Base-by-base conservation (phyloP, 2,888 invertebrate genomes). In the Polyommatus iphigenia region DNA sequence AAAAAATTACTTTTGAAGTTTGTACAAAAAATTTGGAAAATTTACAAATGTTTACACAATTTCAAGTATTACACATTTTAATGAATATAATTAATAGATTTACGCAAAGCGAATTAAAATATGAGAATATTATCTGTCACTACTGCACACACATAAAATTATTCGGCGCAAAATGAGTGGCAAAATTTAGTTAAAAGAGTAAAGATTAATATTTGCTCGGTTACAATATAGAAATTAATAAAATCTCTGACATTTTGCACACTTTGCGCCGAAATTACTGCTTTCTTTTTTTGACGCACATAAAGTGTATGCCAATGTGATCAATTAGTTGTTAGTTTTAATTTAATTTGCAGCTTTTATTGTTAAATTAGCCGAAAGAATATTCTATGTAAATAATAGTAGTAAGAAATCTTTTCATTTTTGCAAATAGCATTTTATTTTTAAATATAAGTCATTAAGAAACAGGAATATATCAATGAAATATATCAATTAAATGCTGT, bases 251-350 rank as follows among this genome's bases (percentile, higher is more conserved):
- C 3, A 46, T 46, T 67, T 29, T 67, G 4, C 29, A 67, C 15
- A 67, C 5, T 67, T 67, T 67, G 15, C 67, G 1, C 29, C 6
- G 18, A 15, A 18, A 29, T 20, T 46, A 46, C n/a, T 46, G 41
- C 41, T 73, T 73, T 24, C 24, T 1, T 24, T 24, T 46, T 73
- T 75, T 50, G 20, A 72, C 41, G 72, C 72, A 78, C 20, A 80
- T 77, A 78, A 72, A 76, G 62, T 77, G 76, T 75, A 75, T 75
- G 75, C 75, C 75, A 75, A 75, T 75, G 75, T 75, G 75, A 75
- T 75, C 54, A 75, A 72, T 50, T 75, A 75, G 75, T 75, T 75
- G 24, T 75, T 67, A 75, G 29, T 75, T 50, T 75, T 75, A 75
- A 50, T 75, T 75, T 75, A 54, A 75, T 75, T 75, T 75, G 50